Evolutionary conservation across 2,888 invertebrate species (phyloP), one percentile per base, ranked within the genome.

Genomic region (Synanthedon myopaeformis): DNA sequence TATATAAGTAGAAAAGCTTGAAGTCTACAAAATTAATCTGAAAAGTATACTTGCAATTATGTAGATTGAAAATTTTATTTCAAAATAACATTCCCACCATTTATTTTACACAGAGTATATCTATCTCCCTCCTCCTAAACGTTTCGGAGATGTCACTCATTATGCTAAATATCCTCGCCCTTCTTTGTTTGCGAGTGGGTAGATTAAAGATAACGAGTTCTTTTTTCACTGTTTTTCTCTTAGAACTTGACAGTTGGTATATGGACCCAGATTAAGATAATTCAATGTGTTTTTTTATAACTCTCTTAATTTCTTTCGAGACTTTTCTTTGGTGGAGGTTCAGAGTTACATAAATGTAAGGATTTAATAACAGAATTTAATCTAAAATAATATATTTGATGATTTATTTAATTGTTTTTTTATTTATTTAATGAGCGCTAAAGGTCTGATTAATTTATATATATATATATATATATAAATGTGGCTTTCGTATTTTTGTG

Each of bases 191-290:
- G 74, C 67, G 67, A 28, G 54, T 49, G 66, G 69, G 69, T 61
- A 80, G 80, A 85, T 82, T 64, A 54, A 52, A 62, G 84, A 84
- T 82, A 80, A 77, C 71, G 61, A 59, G 56, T 56, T 56, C 58
- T 59, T 59, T 64, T 72, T 79, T 73, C 65, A 63, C 67, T 58
- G 60, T 63, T 63, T 73, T 74, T 76, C 72, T 73, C 72, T 70
- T 69, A 71, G 65, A 66, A 65, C 65, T 75, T 86, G 86, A 86
- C 86, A 87, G 83, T 87, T 86, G 82, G 85, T 86, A 82, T 86
- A 86, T 86, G 85, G 86, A 83, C 67, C 65, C 68, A 74, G 82
- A 86, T 85, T 86, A 82, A 85, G 85, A 85, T 85, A 82, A 75
- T 76, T 70, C 78, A 66, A 66, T 69, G 72, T 74, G 70, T 70